A percentile compares a stretch with the other conserved stretches of the same genome.
Evolutionary conservation across 2,113 vertebrate genomes (phyloP).

Genomic region (Vidua chalybeata): DNA sequence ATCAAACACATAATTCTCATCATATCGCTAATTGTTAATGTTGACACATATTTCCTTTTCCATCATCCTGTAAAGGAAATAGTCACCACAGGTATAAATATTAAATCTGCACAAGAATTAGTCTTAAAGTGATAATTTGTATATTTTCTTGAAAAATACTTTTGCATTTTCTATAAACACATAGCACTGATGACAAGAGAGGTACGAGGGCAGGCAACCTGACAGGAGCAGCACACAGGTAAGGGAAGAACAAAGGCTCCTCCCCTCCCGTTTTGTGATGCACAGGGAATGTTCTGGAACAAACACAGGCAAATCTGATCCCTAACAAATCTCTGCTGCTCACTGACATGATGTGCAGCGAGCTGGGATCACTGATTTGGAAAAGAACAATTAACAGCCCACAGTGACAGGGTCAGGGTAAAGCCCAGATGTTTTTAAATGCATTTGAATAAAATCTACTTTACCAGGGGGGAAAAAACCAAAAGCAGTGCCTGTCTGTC

Average conservation of each 20-base stretch:
- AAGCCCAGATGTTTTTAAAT: not conserved
- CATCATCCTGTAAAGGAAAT: not conserved
- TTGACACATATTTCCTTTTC: not conserved
- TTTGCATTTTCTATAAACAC: not conserved
- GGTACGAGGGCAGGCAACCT: not conserved
- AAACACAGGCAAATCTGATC: not conserved
- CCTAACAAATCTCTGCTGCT: not conserved
- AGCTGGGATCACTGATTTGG: not conserved
- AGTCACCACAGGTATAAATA: not conserved
- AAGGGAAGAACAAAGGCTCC: not conserved
- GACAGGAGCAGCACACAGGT: not conserved
- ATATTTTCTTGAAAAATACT: not conserved
- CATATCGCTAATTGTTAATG: not conserved
- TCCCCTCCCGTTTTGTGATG: not conserved
- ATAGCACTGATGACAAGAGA: not conserved
- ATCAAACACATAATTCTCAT: not conserved
- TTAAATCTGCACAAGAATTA: not conserved
- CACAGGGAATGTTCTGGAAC: not conserved
- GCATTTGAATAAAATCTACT: not conserved
- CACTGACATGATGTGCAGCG: not conserved
- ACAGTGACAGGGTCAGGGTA: not conserved
- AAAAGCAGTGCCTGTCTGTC: not conserved
- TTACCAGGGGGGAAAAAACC: not conserved
- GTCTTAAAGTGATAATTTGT: not conserved
- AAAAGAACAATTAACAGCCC: constrained; percentile 1